Percentiles rank a stretch among this genome's conserved stretches.
These are phyloP conservation scores for Equus przewalskii DNA, from an alignment of 2,113 vertebrate species.

Conservation along the genomic window DNA sequence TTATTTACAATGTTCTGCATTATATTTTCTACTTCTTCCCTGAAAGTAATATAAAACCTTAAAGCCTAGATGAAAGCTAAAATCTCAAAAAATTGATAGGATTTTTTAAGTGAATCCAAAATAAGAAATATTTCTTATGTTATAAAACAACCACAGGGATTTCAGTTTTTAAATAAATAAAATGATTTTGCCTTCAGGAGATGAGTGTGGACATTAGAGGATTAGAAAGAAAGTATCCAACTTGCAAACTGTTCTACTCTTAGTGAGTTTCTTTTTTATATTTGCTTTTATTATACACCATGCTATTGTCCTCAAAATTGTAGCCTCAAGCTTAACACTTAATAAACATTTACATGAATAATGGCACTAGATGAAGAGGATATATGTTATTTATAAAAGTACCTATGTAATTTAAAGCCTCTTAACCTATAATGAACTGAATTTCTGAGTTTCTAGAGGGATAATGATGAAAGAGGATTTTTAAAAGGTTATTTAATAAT, in stretches of 20 bases:
- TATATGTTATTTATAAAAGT: background rate
- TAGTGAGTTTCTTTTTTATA: background rate
- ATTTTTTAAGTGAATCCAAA: constrained; percentile 58
- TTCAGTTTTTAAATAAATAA: constrained; percentile 65
- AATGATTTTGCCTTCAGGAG: constrained; percentile 50
- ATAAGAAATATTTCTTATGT: constrained; percentile 22
- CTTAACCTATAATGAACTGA: background rate
- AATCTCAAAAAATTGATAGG: constrained; percentile 3
- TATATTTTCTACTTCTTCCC: constrained; percentile 65
- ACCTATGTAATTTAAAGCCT: background rate
- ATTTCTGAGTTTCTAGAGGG: background rate
- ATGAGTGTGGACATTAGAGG: background rate
- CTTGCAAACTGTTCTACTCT: background rate
- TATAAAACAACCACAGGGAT: constrained; percentile 36
- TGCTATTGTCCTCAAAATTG: background rate
- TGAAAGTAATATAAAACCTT: constrained; percentile 56
- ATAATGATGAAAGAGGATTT: background rate
- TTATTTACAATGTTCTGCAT: background rate
- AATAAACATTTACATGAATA: background rate
- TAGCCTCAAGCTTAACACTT: background rate
- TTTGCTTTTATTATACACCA: constrained; percentile 18
- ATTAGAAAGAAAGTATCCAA: constrained; percentile 58
- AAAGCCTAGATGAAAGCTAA: background rate
- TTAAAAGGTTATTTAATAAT: background rate
- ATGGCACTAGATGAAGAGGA: background rate